A percentile compares a stretch with the other conserved stretches of the same genome.
phyloP scores from a whole-genome alignment of 1,140 invertebrate genomes.

The Mactra quadrangularis region DNA sequence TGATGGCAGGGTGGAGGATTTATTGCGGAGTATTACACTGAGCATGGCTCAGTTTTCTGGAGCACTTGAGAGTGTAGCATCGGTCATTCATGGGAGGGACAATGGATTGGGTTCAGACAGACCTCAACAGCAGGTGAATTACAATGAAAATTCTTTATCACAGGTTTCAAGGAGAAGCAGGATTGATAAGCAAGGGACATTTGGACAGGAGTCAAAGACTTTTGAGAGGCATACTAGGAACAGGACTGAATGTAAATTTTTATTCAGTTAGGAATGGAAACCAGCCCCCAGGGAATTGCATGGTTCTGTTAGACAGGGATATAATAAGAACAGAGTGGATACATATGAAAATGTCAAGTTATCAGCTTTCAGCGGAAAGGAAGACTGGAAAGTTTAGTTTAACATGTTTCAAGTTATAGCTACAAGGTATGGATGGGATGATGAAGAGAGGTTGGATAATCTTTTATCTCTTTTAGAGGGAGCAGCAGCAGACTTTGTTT shows the following conservation, averaged over 20 bases:
- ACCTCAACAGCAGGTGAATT: neutral
- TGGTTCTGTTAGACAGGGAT: neutral
- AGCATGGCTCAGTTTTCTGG: neutral
- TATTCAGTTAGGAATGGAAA: no score
- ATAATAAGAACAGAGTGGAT: neutral
- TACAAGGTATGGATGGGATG: neutral
- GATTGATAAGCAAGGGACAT: no score
- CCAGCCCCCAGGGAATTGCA: no score
- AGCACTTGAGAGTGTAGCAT: neutral
- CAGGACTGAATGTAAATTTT: no score
- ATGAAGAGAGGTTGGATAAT: slow-evolving; percentile 33
- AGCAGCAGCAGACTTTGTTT: neutral
- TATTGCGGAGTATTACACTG: neutral
- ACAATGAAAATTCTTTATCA: neutral
- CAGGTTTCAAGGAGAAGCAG: neutral
- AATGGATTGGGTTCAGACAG: neutral
- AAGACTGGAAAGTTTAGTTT: slow-evolving; percentile 37
- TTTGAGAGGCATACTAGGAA: no score
- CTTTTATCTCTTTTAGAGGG: slow-evolving; percentile 19
- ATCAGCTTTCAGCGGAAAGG: slow-evolving; percentile 18
- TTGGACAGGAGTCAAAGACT: no score
- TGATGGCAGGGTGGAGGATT: neutral
- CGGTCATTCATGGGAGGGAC: neutral
- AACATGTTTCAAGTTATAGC: slow-evolving; percentile 34
- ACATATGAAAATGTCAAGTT: neutral